Percentiles rank a stretch among this genome's conserved stretches.
Evolutionary conservation across 2,797 vertebrate species (phyloP).

Genomic region (Sebastes alutus): DNA sequence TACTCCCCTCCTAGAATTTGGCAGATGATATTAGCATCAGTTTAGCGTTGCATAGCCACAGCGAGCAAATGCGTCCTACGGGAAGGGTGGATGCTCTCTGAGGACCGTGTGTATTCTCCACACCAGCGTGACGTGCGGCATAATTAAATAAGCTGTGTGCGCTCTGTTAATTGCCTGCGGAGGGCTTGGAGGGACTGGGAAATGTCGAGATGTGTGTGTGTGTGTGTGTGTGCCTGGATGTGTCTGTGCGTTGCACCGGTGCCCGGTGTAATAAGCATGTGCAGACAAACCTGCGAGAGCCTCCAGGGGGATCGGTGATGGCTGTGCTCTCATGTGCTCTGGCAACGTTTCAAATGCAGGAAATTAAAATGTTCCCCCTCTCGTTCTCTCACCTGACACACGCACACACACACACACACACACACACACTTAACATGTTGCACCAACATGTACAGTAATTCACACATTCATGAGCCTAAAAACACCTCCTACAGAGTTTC

Average conservation of each 20-base stretch:
- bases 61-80: constrained; percentile 32
- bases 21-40: constrained; percentile 43
- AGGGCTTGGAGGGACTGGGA: constrained; percentile 38
- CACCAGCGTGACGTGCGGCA: constrained; percentile 50
- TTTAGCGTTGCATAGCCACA: constrained; percentile 26
- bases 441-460: constrained; percentile 50
- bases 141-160: constrained; percentile 72
- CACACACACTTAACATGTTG: constrained; percentile 41
- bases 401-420: background rate
- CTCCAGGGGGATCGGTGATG: constrained; percentile 30
- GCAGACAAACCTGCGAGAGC: constrained; percentile 51
- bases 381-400: background rate
- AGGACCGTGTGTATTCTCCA: constrained; percentile 49
- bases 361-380: background rate
- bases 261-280: constrained; percentile 51
- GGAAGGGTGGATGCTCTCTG: constrained; percentile 45
- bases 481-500: constrained; percentile 49
- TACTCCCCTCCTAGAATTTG: constrained; percentile 26
- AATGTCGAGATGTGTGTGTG: constrained; percentile 29
- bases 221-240: constrained; percentile 23
- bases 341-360: constrained; percentile 2
- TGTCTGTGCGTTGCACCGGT: constrained; percentile 17
- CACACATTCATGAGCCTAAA: constrained; percentile 44
- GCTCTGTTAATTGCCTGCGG: constrained; percentile 73
- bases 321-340: constrained; percentile 19